Conservation (phyloP, 2,113 vertebrate genomes). For the Ondatra zibethicus region DNA sequence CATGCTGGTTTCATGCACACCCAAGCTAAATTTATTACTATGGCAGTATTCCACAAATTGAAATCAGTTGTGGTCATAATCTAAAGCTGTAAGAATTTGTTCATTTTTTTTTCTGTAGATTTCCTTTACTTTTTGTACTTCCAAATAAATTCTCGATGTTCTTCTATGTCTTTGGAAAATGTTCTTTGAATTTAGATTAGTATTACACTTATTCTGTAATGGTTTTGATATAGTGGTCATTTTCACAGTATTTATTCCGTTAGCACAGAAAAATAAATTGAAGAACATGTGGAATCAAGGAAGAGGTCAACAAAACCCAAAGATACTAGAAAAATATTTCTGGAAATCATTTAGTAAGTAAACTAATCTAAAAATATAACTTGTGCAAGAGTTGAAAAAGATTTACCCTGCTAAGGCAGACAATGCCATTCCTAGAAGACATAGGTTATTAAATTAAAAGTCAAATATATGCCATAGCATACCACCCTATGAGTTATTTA, state of each 20-base stretch:
- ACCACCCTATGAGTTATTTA: neutral
- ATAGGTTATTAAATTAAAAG: neutral
- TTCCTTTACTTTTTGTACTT: neutral
- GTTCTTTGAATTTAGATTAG: neutral
- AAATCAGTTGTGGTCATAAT: neutral
- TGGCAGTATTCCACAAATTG: neutral
- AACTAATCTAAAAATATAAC: neutral
- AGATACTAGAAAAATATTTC: neutral
- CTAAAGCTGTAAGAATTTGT: neutral
- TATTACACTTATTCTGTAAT: neutral
- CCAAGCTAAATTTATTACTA: neutral
- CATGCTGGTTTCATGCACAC: neutral
- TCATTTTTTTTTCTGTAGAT: neutral
- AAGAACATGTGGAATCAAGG: neutral
- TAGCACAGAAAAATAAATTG: neutral
- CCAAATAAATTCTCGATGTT: neutral
- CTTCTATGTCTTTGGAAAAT: neutral
- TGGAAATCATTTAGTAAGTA: neutral
- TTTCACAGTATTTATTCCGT: neutral
- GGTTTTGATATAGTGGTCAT: neutral
- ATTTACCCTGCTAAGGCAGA: neutral
- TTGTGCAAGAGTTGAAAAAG: neutral
- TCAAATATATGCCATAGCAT: neutral
- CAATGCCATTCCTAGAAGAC: neutral
- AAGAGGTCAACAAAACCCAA: neutral